Evolutionary conservation across 1,140 invertebrate species (phyloP).

Genomic region (Lamellibrachia luymesi): DNA sequence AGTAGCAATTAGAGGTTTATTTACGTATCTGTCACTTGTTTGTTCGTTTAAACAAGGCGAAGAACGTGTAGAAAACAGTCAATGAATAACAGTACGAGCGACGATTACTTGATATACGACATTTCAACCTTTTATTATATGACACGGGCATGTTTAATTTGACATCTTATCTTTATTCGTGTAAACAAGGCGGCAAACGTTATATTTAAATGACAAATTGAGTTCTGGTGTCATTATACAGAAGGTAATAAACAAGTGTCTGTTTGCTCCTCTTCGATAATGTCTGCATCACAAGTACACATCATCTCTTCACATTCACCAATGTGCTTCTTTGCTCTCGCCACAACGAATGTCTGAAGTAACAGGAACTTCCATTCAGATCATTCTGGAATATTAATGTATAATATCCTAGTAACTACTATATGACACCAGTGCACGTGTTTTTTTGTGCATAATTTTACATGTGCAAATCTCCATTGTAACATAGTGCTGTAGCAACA

Average conservation of each 20-base stretch:
- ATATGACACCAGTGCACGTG: no score
- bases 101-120: neutral
- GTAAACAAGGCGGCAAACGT: neutral
- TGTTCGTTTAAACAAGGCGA: neutral
- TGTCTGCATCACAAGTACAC: neutral
- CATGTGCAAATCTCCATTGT: no score
- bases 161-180: neutral
- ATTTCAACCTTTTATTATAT: no score
- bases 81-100: neutral
- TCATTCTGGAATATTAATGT: no score
- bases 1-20: neutral
- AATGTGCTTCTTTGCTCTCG: neutral
- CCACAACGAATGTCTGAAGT: neutral
- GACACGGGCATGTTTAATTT: neutral
- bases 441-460: no score
- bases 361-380: neutral
- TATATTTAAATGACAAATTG: neutral
- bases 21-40: neutral
- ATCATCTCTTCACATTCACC: neutral
- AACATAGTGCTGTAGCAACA: no score
- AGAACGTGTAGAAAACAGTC: neutral
- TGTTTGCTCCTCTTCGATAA: neutral
- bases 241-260: neutral
- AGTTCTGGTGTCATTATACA: neutral
- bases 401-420: no score